Conservation (phyloP, 2,797 vertebrate genomes). For the Bufotes viridis region DNA sequence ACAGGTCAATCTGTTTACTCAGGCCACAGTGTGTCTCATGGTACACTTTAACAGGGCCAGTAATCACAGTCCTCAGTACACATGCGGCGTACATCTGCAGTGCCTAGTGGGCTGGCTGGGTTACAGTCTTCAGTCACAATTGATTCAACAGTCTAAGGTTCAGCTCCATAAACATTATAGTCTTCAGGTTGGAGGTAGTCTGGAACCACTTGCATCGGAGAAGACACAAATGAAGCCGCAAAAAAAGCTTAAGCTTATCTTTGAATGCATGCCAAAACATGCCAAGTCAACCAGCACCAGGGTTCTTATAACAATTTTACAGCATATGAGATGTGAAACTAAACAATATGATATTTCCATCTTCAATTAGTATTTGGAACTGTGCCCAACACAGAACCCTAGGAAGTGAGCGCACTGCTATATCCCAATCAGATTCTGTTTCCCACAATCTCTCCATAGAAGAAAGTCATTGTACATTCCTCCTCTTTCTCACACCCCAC, state of each 20-base stretch:
- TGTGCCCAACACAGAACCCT: not conserved
- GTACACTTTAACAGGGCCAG: too few species aligned
- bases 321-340: not conserved
- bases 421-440: not conserved
- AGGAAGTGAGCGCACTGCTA: not conserved
- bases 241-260: not conserved
- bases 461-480: not conserved
- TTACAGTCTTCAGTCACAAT: too few species aligned
- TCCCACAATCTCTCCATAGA: not conserved
- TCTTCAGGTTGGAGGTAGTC: too few species aligned
- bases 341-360: not conserved
- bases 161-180: too few species aligned
- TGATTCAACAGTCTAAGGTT: too few species aligned
- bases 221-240: not conserved
- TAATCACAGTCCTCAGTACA: too few species aligned
- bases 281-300: not conserved
- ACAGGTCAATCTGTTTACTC: too few species aligned
- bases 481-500: not conserved
- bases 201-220: not conserved
- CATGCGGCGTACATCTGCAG: too few species aligned
- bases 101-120: too few species aligned
- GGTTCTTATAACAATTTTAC: not conserved
- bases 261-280: not conserved
- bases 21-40: too few species aligned
- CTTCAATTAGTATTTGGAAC: constrained; percentile 5